Evolutionary conservation across 2,888 invertebrate genomes (phyloP), one percentile per base, ranked within the genome.

Genomic region (Ochlodes sylvanus): DNA sequence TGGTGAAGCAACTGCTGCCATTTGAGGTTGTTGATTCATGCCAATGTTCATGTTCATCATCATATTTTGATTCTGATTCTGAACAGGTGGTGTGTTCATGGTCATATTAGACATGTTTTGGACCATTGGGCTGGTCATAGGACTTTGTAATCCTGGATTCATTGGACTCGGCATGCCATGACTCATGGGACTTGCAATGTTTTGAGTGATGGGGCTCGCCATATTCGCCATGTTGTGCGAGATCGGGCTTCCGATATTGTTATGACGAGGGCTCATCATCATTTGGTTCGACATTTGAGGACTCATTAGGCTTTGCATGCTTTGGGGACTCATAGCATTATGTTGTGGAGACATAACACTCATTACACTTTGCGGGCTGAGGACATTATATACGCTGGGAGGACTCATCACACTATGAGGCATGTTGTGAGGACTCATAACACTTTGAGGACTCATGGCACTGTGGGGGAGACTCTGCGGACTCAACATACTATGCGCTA

Each of bases 301-400:
- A 71, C 92, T 92, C 90, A 92, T 86, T 10, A 92, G 72, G 56
- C 89, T 90, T 71, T 89, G 92, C 85, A 91, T 90, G 67, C 90
- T 92, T 75, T 92, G 91, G 1, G 93, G 92, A 69, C 92, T 93
- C 92, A 93, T 91, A 0, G 88, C 90, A 50, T 90, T 92, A 68
- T 93, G 90, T 73, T 89, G 92, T 4, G 92, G 91, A 47, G 91
- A 92, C 91, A 92, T 92, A n/a, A 92, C 92, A 64, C 92, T 92
- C 92, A 92, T 91, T 1, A 87, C 89, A 67, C 89, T 92, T 71
- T 92, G 92, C 1, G 93, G 93, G 66, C 93, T 93, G 90, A 94
- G 91, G 0, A 92, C 89, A 63, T 90, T 92, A 68, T 90, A 89
- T 0, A 85, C 84, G 67, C 88, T 92, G 0, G 90, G 90, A 15